Evolutionary conservation across 30 jellyfish, hydroid and myxozoan species (phyloP).

Genomic region (Phacellophora camtschatica): DNA sequence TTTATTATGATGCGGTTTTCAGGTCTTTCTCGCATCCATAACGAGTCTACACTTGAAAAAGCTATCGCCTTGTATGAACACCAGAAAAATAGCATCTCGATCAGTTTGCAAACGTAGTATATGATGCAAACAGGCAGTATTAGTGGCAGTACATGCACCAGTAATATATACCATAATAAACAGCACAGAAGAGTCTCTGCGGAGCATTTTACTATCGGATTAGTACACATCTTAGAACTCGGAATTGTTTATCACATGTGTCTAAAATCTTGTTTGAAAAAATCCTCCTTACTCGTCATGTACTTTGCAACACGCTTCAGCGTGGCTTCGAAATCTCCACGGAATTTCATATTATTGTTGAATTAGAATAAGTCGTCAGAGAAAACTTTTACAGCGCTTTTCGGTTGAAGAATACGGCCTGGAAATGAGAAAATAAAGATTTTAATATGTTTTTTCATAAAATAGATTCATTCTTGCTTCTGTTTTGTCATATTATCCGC

Average conservation of each 20-base stretch:
- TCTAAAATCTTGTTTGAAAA: neutral
- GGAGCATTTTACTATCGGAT: conserved; percentile 3
- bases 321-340: too few species aligned
- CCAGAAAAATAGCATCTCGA: conserved; percentile 28
- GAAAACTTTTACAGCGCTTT: too few species aligned
- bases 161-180: conserved; percentile 32
- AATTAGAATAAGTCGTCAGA: too few species aligned
- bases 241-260: neutral
- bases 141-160: neutral
- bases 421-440: too few species aligned
- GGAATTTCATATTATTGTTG: too few species aligned
- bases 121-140: conserved; percentile 10
- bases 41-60: conserved; percentile 45
- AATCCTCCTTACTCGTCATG: too few species aligned
- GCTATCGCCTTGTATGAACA: conserved; percentile 44
- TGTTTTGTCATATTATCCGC: too few species aligned
- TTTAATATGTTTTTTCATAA: too few species aligned
- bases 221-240: neutral
- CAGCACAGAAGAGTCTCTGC: conserved; percentile 23
- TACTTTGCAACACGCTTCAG: too few species aligned
- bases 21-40: conserved; percentile 75
- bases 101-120: conserved; percentile 14
- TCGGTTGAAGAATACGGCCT: too few species aligned
- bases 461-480: too few species aligned
- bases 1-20: conserved; percentile 63